Evolutionary conservation across 2,113 vertebrate genomes (phyloP).

Genomic region (Hydropotes inermis): DNA sequence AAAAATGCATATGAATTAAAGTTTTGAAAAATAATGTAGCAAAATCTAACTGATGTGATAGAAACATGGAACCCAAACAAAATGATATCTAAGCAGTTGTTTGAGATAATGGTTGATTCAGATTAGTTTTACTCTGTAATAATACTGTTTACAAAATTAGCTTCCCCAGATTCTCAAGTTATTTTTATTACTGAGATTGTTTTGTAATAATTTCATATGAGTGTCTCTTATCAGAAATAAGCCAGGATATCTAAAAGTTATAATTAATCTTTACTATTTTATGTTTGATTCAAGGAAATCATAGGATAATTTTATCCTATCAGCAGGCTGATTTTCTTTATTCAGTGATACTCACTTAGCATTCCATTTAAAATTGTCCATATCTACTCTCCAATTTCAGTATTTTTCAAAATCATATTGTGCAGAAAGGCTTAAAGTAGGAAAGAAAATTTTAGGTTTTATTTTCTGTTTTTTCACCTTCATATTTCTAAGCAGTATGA

Average conservation of each 20-base stretch:
- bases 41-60: not conserved
- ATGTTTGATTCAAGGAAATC: constrained; percentile 60
- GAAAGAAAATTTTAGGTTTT: not conserved
- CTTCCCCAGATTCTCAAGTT: not conserved
- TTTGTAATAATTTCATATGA: constrained; percentile 53
- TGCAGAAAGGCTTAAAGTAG: not conserved
- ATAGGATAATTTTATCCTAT: not conserved
- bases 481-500: not conserved
- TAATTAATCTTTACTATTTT: not conserved
- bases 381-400: not conserved
- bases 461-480: not conserved
- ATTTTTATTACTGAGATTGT: constrained; percentile 25
- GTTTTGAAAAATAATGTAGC: not conserved
- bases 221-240: constrained; percentile 54
- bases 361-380: not conserved
- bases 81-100: not conserved
- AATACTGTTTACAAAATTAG: not conserved
- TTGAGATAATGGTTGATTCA: not conserved
- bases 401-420: not conserved
- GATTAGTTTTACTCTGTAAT: not conserved
- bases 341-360: not conserved
- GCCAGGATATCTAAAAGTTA: constrained; percentile 65
- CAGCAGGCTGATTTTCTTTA: constrained; percentile 43
- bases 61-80: not conserved
- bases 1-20: not conserved